phyloP scores from a whole-genome alignment of 2,113 vertebrate genomes.

The Dasyornis broadbenti region DNA sequence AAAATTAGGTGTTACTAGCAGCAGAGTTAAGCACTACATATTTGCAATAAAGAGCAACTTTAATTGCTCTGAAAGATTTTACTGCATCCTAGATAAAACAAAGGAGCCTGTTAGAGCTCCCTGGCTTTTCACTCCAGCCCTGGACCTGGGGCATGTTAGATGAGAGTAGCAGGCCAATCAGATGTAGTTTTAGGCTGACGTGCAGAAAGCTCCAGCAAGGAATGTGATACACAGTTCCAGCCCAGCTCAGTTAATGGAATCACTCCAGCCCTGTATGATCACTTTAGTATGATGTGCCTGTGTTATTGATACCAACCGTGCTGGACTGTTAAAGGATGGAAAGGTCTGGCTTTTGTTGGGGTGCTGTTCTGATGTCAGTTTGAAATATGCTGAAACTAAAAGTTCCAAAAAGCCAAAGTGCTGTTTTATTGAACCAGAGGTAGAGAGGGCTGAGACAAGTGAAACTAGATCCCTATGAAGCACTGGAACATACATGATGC shows the following conservation, averaged over 20 bases:
- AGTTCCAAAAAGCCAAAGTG: neutral
- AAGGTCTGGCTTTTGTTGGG: slow-evolving; percentile 30
- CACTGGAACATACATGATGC: neutral
- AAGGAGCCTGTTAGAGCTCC: neutral
- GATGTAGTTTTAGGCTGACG: neutral
- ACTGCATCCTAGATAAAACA: neutral
- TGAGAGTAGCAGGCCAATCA: neutral
- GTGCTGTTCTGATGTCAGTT: neutral
- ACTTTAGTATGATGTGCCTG: neutral
- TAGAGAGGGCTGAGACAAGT: neutral
- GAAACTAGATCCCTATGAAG: slow-evolving; percentile 8
- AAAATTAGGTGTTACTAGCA: neutral
- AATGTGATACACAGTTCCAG: neutral
- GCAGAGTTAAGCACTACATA: neutral
- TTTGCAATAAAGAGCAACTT: neutral
- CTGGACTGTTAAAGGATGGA: neutral
- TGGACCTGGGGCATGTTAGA: neutral
- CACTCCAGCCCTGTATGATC: neutral
- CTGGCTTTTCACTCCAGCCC: neutral
- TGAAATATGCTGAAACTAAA: slow-evolving; percentile 23
- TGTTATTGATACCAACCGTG: neutral
- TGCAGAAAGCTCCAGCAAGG: neutral
- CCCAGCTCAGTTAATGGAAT: neutral
- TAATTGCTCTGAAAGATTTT: neutral
- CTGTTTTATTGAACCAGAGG: neutral